Base-by-base conservation (phyloP, 2,797 vertebrate species). In the Alectoris magna region DNA sequence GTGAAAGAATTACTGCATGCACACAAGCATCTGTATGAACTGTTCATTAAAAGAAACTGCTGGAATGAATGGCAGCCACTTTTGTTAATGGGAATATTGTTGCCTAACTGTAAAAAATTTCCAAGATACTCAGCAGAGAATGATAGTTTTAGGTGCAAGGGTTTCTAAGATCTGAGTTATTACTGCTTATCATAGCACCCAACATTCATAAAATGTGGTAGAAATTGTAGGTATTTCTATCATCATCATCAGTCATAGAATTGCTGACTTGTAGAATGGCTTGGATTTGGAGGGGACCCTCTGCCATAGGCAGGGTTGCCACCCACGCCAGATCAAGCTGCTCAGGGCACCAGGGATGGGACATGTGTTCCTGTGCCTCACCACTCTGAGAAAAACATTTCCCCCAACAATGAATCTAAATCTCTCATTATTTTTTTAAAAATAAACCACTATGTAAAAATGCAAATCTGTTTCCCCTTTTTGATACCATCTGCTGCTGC, bases 401-500 rank as follows among this genome's bases (percentile, higher is more conserved):
- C 21, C 12, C 19, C n/a, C 8, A 21, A 58, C 31, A 34, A 13
- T n/a, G n/a, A 58, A 34, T n/a, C n/a, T 58, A 10, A 58, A 34
- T 34, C 19, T 34, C n/a, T n/a, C n/a, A 21, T 21, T n/a, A 34
- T 58, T 58, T 21, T 21, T 58, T 58, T 34, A 58, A 58, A 58
- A 58, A 18, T 55, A 55, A 55, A 31, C 16, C 29, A 55, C 27
- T 11, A 31, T 29, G 53, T 55, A 55, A 55, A 51, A n/a, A 46
- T 66, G 34, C 38, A 0, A 48, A 72, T 16, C 6, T 0, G 0
- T 76, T 87, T 67, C 14, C 11, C 11, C 1, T 29, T 11, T 2
- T 59, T 62, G 0, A 0, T 36, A 8, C 59, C 2, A 11, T 36
- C 21, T 53, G 21, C 43, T 80, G 10, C 46, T 64, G 13, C 18